These are phyloP conservation scores for Bujurquina vittata DNA, from an alignment of 2,113 vertebrate genomes.

Conservation along the genomic window DNA sequence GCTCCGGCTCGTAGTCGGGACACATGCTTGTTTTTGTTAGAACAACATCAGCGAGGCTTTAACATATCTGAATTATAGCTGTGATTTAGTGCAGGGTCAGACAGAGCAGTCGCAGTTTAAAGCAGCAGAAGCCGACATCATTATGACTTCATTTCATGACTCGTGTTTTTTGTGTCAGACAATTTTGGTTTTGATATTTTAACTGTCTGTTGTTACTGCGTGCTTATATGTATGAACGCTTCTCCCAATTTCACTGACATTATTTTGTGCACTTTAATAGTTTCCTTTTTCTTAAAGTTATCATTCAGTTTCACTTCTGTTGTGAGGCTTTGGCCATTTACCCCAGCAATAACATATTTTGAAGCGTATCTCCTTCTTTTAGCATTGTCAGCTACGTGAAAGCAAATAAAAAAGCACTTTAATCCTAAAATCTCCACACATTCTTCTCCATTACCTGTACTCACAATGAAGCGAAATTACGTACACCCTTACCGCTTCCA, in stretches of 20 bases:
- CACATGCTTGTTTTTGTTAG: slow-evolving; percentile 59
- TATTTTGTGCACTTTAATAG: neutral
- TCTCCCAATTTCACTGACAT: neutral
- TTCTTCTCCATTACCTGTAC: neutral
- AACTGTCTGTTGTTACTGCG: accelerated
- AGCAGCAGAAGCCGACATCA: slow-evolving; percentile 15
- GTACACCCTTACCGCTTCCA: neutral
- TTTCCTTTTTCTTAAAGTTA: neutral
- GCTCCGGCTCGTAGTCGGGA: slow-evolving; percentile 47
- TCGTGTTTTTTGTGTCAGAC: neutral
- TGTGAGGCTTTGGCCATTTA: neutral
- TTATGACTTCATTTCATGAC: neutral
- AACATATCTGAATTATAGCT: slow-evolving; percentile 53
- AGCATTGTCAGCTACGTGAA: neutral
- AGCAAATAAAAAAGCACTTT: neutral
- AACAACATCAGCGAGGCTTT: slow-evolving; percentile 46
- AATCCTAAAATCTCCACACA: neutral
- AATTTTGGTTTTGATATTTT: neutral
- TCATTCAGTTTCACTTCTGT: neutral
- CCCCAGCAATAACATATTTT: neutral
- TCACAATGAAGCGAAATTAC: neutral
- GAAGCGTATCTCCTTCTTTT: neutral
- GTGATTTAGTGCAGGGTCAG: slow-evolving; percentile 29
- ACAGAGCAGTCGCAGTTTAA: slow-evolving; percentile 8
- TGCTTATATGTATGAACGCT: neutral